Evolutionary conservation across 2,797 vertebrate genomes (phyloP), one percentile per base, ranked within the genome.

Genomic region (Jordanella pulchra): DNA sequence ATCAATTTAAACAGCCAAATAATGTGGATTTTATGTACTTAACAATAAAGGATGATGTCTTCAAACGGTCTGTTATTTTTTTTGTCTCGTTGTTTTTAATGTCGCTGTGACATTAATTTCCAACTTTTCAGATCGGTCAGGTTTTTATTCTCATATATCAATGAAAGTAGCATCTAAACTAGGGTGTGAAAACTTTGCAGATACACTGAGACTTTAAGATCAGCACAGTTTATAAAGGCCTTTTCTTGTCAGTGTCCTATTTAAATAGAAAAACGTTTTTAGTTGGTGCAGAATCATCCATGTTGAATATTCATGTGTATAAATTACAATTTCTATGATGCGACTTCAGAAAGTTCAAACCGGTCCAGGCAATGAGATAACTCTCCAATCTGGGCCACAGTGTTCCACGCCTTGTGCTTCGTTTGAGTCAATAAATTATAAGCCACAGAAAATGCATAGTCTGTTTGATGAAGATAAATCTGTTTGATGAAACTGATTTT

Each of bases 381-480:
- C 76, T 58, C 50, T 17, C 55, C 58, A 71, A 87, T 88, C 81
- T 88, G 82, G 86, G 86, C 74, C 86, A 84, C 65, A 63, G 71
- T 25, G 69, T 80, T 81, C 77, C 79, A 68, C 27, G 30, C 77
- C 67, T 71, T 71, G 84, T 54, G 15, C 68, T 65, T 72, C 74
- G 76, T 82, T 82, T 56, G 65, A 83, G 73, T 86, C 69, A 85
- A 90, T 90, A 87, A 87, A 83, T 80, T 51, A 87, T 75, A 53
- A 77, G 47, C 47, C 71, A 67, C 35, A 42, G 35, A 25, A 64
- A 82, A 82, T 78, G 66, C 67, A 82, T 78, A 86, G 65, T 86
- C 85, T 86, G 71, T 90, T 89, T 91, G 81, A 88, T 82, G 73
- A 70, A 82, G 72, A 80, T 66, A 61, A 32, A 53, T 23, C 56